Base-by-base conservation (phyloP, 2,888 invertebrate species). In the Thysanoteuthis rhombus region DNA sequence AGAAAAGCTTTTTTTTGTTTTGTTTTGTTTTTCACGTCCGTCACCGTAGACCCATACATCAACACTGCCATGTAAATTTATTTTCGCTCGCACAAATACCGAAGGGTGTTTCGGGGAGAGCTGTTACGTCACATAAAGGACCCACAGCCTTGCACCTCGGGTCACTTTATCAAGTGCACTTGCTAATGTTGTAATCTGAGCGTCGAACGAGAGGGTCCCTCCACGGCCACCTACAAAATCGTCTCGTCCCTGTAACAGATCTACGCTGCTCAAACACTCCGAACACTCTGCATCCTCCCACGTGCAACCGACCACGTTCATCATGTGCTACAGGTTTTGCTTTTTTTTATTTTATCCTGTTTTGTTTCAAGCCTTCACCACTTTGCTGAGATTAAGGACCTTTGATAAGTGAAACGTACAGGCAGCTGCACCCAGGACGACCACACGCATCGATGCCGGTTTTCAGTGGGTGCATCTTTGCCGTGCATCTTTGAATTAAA, bases 131-230 rank as follows among this genome's bases (percentile, higher is more conserved):
- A 16, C n/a, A 75, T 75, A 75, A 75, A 75, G n/a, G 75, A 75
- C n/a, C n/a, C n/a, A 75, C 16, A n/a, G n/a, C n/a, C n/a, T n/a
- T 75, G 75, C 75, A 75, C 19, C n/a, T 36, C n/a, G 75, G 75
- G 75, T 75, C 16, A n/a, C 75, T 75, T n/a, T 75, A 75, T 75
- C 75, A 75, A 75, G 75, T 75, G 75, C 75, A 36, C 75, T 75
- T 75, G 75, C n/a, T 75, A n/a, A 75, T 75, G n/a, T n/a, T 75
- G 75, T n/a, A 75, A 75, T 75, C 75, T 75, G 75, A 75, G 75
- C 75, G n/a, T 16, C 36, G n/a, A 75, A 75, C n/a, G n/a, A 75
- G 75, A 75, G n/a, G n/a, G 12, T n/a, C 36, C 16, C 16, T 75
- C n/a, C n/a, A 75, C 25, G 75, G 75, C 75, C 75, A 12, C 75